phyloP scores from a whole-genome alignment of 2,113 vertebrate genomes.

The Mionectes macconnelli region DNA sequence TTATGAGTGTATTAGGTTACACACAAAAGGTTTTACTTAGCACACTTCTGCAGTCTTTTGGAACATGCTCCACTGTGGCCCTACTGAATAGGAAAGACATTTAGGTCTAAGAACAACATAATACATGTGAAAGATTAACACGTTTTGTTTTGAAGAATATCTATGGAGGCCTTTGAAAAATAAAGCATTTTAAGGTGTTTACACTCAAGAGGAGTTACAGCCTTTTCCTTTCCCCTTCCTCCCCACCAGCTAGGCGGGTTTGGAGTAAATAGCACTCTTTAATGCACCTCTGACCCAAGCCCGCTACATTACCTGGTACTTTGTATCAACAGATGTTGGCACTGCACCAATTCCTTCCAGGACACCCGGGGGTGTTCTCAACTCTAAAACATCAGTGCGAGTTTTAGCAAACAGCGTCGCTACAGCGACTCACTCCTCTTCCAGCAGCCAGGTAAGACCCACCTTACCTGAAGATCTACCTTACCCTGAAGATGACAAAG shows the following conservation, averaged over 20 bases:
- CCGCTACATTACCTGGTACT: fast-evolving
- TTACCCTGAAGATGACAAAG: not conserved
- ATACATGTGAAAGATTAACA: not conserved
- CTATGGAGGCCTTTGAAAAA: not conserved
- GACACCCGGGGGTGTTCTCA: fast-evolving
- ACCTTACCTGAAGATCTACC: no score
- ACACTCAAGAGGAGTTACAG: not conserved
- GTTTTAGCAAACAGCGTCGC: not conserved
- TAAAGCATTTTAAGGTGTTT: not conserved
- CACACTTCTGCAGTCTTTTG: not conserved
- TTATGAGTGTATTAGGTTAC: not conserved
- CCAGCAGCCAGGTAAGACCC: not conserved
- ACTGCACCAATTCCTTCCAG: not conserved
- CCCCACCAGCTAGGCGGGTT: not conserved
- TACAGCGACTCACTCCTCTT: fast-evolving
- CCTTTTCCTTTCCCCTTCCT: not conserved
- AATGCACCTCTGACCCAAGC: fast-evolving
- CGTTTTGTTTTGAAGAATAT: not conserved
- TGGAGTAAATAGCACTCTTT: not conserved
- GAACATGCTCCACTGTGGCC: not conserved
- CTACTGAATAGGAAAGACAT: not conserved
- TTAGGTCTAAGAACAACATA: not conserved
- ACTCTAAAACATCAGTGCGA: fast-evolving
- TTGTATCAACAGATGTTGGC: fast-evolving
- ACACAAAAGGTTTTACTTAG: not conserved